Evolutionary conservation across 2,113 vertebrate genomes (phyloP).

Genomic region (Upupa epops): DNA sequence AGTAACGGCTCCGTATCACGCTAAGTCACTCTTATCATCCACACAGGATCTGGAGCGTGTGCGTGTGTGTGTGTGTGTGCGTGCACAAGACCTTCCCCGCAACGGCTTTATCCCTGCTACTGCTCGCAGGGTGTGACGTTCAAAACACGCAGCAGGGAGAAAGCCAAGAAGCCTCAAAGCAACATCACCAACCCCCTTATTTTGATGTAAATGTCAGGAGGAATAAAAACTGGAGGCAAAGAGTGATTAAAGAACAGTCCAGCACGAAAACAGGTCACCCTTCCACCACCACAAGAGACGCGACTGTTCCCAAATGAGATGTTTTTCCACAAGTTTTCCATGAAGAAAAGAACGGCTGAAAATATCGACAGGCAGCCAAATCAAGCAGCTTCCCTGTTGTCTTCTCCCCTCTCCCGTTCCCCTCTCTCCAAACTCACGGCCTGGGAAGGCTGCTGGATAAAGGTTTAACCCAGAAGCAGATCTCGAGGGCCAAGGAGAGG

Average conservation of each 20-base stretch:
- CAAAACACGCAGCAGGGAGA: not conserved
- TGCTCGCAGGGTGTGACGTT: not conserved
- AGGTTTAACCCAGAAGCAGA: not conserved
- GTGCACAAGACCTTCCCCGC: conserved; percentile 9
- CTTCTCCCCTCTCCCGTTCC: not conserved
- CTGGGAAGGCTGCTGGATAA: not conserved
- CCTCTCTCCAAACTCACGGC: not conserved
- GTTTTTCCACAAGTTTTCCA: conserved; percentile 52
- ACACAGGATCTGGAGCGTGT: conserved; percentile 21
- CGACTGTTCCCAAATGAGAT: conserved; percentile 39
- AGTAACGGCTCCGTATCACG: conserved; percentile 9
- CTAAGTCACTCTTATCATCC: conserved; percentile 36
- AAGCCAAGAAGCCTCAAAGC: not conserved
- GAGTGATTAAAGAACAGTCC: conserved; percentile 16
- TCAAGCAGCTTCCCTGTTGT: not conserved
- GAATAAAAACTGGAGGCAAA: conserved; percentile 30
- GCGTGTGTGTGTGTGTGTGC: too few relatives aligned
- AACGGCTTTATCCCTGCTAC: not conserved
- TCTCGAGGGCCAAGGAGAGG: not conserved
- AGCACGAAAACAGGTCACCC: not conserved
- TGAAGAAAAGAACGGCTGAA: conserved; percentile 19
- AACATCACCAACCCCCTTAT: conserved; percentile 2
- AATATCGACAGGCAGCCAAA: conserved; percentile 16
- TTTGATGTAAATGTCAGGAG: conserved; percentile 42
- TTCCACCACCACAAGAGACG: conserved; percentile 19